Base-by-base conservation (phyloP, 2,113 vertebrate species). In the Psammodynastes pulverulentus region DNA sequence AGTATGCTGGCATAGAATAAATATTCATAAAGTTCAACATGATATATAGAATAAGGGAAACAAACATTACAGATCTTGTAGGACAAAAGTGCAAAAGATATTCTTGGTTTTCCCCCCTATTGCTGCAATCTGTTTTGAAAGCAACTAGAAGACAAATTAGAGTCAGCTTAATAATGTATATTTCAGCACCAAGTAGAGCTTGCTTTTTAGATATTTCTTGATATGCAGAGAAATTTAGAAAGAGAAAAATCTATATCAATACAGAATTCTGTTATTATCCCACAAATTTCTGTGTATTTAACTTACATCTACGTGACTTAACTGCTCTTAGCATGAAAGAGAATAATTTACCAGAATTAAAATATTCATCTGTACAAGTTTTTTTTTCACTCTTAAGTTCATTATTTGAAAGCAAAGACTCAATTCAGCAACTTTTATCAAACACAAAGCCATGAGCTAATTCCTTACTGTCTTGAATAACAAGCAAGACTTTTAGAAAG, bases 1-100 rank as follows among this genome's bases (percentile, higher is more conserved):
- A 91, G 94, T 92, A 90, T 92, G 95, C 84, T 93, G 94, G 91
- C 67, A 1, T 21, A n/a, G n/a, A 54, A 67, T 45, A 94, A 95
- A 39, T 79, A 93, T 29, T 91, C 67, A 93, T 93, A 48, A 92
- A 96, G 29, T 93, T 92, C 72, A 92, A 92, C 91, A 53, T 53
- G 0, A 93, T 96, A 86, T 48, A 89, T 95, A 94, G 93, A 92
- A 93, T 89, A 52, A 21, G 90, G 91, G 89, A n/a, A 45, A 26
- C 90, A 86, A 95, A 94, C 53, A 48, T 94, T n/a, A 49, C 52
- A 17, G 89, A 43, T 91, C 8, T 91, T 43, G 4, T 79, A 79
- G 17, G 34, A 17, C 72, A 43, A 62, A 62, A 29, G 29, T 67
- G 29, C 29, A 67, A 79, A 79, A 79, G 7, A 43, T 9, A 5